Evolutionary conservation across 2,888 invertebrate genomes (phyloP).

Genomic region (Brachylomia viminalis): DNA sequence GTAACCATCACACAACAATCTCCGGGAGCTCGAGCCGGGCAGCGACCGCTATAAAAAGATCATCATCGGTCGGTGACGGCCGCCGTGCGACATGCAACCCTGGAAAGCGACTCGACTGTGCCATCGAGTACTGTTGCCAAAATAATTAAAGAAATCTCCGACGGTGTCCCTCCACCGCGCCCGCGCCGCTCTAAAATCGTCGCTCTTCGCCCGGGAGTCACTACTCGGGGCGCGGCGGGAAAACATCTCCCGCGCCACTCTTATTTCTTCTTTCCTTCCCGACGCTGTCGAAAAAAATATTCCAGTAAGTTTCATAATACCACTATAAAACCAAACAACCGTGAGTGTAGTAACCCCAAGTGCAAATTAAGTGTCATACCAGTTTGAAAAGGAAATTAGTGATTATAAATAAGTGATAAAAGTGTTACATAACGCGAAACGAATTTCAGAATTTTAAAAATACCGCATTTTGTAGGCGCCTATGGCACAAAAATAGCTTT

Average conservation of each 20-base stretch:
- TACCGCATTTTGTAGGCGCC: constrained; percentile 90
- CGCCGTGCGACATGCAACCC: constrained; percentile 89
- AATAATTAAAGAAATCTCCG: constrained; percentile 94
- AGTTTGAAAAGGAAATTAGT: constrained; percentile 78
- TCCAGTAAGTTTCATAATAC: constrained; percentile 86
- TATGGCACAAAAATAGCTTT: constrained; percentile 87
- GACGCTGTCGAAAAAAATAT: constrained; percentile 89
- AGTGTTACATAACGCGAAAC: constrained; percentile 88
- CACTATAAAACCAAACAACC: constrained; percentile 77
- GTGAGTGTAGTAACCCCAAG: constrained; percentile 82
- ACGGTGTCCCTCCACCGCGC: constrained; percentile 91
- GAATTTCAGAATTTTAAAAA: constrained; percentile 89
- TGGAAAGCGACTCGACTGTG: constrained; percentile 90
- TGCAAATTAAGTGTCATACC: constrained; percentile 81
- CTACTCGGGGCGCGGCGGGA: constrained; percentile 90
- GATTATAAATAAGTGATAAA: constrained; percentile 83
- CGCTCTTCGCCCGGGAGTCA: constrained; percentile 91
- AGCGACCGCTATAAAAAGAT: constrained; percentile 90
- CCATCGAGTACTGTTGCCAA: constrained; percentile 93
- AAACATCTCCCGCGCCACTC: constrained; percentile 91
- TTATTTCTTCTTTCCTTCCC: constrained; percentile 91
- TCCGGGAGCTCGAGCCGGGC: constrained; percentile 88
- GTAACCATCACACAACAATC: constrained; percentile 76
- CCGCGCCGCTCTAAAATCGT: constrained; percentile 91
- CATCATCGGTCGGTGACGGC: constrained; percentile 86